phyloP scores from a whole-genome alignment of 2,888 invertebrate genomes.

The Schrankia costaestrigalis region DNA sequence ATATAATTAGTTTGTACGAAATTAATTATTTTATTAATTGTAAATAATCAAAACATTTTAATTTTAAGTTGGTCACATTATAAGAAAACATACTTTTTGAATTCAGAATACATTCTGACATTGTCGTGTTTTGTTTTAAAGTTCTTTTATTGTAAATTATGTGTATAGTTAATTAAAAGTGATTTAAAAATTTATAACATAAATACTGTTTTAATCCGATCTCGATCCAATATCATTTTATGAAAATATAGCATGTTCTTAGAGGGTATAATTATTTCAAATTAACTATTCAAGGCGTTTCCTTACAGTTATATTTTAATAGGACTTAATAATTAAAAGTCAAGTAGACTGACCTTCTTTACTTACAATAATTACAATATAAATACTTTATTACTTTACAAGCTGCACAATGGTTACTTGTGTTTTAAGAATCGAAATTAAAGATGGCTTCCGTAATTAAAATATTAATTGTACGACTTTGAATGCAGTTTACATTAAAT shows the following conservation, averaged over 20 bases:
- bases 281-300: slow-evolving; percentile 55
- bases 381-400: slow-evolving; percentile 38
- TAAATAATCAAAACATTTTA: too few relatives aligned
- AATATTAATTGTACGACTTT: slow-evolving; percentile 27
- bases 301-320: slow-evolving; percentile 58
- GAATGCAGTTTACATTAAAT: slow-evolving; percentile 2
- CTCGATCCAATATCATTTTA: slow-evolving; percentile 5
- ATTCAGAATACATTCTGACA: too few relatives aligned
- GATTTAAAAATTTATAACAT: not conserved
- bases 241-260: slow-evolving; percentile 12
- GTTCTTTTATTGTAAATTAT: too few relatives aligned
- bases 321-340: slow-evolving; percentile 54
- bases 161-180: too few relatives aligned
- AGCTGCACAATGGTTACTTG: slow-evolving; percentile 24
- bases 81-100: too few relatives aligned
- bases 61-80: too few relatives aligned
- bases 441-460: slow-evolving; percentile 36
- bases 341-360: slow-evolving; percentile 48
- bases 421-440: slow-evolving; percentile 23
- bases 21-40: too few relatives aligned
- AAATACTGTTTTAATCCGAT: slow-evolving; percentile 5
- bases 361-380: slow-evolving; percentile 38
- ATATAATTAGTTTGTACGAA: too few relatives aligned
- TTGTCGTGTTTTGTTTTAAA: too few relatives aligned
- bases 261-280: slow-evolving; percentile 37